A percentile compares a stretch with the other conserved stretches of the same genome.
phyloP scores from a whole-genome alignment of 1,140 invertebrate genomes.

The Drosophila ironensis region DNA sequence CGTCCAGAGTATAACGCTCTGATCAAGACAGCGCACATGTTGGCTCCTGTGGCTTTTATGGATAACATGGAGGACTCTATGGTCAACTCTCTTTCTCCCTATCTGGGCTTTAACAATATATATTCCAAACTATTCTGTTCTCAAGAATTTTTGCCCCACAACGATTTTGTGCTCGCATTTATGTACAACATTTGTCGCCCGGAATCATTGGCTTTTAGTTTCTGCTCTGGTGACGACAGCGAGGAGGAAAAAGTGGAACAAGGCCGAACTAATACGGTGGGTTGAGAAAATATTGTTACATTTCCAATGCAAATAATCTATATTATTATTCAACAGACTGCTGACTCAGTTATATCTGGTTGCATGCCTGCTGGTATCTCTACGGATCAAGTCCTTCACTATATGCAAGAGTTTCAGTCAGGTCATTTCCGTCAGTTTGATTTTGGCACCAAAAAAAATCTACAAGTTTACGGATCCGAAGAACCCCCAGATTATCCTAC shows the following conservation, averaged over 20 bases:
- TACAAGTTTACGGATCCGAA: constrained; percentile 73
- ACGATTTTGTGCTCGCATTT: constrained; percentile 43
- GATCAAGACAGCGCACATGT: constrained; percentile 83
- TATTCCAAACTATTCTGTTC: constrained; percentile 50
- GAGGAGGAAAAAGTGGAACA: background rate
- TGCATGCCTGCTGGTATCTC: constrained; percentile 90
- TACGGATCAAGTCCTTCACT: constrained; percentile 87
- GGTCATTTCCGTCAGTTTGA: constrained; percentile 81
- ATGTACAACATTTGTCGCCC: constrained; percentile 82
- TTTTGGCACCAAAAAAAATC: constrained; percentile 80
- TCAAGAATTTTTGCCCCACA: constrained; percentile 52
- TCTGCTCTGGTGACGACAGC: constrained; percentile 15
- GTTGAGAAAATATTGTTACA: constrained; percentile 78
- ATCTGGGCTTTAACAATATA: constrained; percentile 61
- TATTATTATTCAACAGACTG: constrained; percentile 68
- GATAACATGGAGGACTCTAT: constrained; percentile 14
- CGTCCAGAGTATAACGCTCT: constrained; percentile 87
- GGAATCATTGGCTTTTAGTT: constrained; percentile 54
- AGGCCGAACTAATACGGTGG: constrained; percentile 21
- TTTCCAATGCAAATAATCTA: constrained; percentile 63
- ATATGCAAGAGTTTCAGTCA: constrained; percentile 84
- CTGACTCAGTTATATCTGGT: constrained; percentile 83
- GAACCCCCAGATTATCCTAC: constrained; percentile 84
- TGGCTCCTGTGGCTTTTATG: constrained; percentile 84
- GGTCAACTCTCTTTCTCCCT: constrained; percentile 28